Base-by-base conservation (phyloP, 2,113 vertebrate species). In the Apistogramma diplotaenia region DNA sequence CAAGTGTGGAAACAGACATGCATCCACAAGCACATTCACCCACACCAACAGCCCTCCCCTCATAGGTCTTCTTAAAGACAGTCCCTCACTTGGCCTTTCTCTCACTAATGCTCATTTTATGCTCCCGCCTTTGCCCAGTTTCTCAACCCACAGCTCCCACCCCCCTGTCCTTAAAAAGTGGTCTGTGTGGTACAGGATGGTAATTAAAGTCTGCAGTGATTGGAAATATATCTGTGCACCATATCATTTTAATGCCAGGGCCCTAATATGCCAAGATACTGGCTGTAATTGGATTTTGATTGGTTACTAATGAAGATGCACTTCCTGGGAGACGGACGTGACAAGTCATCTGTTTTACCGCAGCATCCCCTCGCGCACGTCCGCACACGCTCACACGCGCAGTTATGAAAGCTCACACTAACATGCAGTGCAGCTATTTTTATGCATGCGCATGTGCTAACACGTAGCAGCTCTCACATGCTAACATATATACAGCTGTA, bases 281-380 rank as follows among this genome's bases (percentile, higher is more conserved):
- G 80, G 82, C 91, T 86, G 91, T 94, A 95, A 96, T 95, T 94
- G 94, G 94, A 95, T 95, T 95, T 93, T 94, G 94, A 95, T 95
- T 95, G 92, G 94, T 93, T 87, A 85, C 92, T 95, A 96, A 95
- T 95, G 94, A 94, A 94, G 93, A 94, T 94, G 92, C 93, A 93
- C 93, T 90, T 92, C 88, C 93, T 91, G 86, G 76, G 91, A 92
- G 90, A 93, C 82, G 86, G 91, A 93, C 84, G 83, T 89, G 90
- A 93, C 89, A 90, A 94, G 92, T 93, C 93, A 93, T 95, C 90
- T 89, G 87, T 93, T 93, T 90, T 87, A 88, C 54, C 77, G 74
- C 74, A 31, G 73, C 86, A 70, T 76, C 73, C 67, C 37, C 35
- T 35, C 33, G 5, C 8, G 65, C 37, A 23, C 35, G 3, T 51